Evolutionary conservation across 2,797 vertebrate species (phyloP).

Genomic region (Mus spretus): DNA sequence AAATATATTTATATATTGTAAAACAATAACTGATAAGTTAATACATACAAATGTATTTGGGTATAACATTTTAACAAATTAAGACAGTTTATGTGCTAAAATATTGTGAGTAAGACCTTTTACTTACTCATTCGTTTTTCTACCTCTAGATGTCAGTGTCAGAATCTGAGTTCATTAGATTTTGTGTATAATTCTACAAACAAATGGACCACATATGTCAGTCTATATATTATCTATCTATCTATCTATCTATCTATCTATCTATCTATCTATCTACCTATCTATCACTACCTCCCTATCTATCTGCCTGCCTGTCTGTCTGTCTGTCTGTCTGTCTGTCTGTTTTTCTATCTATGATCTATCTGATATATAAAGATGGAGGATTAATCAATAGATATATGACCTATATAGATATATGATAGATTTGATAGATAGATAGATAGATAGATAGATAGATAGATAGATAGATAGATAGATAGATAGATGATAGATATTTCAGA

Average conservation of each 20-base stretch:
- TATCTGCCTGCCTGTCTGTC: too few relatives aligned
- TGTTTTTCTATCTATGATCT: neutral
- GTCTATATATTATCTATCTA: too few relatives aligned
- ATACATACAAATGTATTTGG: neutral
- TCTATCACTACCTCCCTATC: too few relatives aligned
- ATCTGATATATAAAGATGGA: neutral
- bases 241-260: neutral
- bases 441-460: too few relatives aligned
- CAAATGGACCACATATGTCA: neutral
- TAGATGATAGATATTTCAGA: neutral
- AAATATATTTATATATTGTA: neutral
- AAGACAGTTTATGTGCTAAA: neutral
- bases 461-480: too few relatives aligned
- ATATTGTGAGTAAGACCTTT: neutral
- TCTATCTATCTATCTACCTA: neutral
- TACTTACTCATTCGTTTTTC: neutral
- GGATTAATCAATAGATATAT: neutral
- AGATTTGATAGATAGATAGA: neutral
- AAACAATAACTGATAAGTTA: neutral
- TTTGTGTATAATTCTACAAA: too few relatives aligned
- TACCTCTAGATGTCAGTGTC: neutral
- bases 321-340: too few relatives aligned
- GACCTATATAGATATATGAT: neutral
- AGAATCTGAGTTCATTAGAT: neutral
- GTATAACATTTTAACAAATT: neutral